Percentiles rank a stretch among this genome's conserved stretches.
Conservation (phyloP, 1,140 invertebrate genomes). For the Parasteatoda tepidariorum region DNA sequence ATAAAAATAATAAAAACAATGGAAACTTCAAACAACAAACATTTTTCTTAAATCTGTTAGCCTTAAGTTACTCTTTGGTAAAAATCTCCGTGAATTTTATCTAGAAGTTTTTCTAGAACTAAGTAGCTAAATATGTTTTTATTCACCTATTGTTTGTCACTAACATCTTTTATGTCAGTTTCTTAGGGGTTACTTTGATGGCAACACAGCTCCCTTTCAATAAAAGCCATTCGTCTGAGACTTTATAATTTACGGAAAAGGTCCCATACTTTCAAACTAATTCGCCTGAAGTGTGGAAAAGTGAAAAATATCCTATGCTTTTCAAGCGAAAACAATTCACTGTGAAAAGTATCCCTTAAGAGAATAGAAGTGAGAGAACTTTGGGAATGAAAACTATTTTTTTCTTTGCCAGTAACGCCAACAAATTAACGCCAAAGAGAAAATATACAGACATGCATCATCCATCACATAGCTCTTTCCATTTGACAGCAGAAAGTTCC, state of each 20-base stretch:
- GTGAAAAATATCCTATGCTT: background rate
- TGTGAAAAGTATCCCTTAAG: background rate
- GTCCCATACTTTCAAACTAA: background rate
- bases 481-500: constrained; percentile 25
- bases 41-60: too few species aligned
- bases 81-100: too few species aligned
- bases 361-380: background rate
- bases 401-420: background rate
- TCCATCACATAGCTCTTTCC: constrained; percentile 20
- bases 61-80: too few species aligned
- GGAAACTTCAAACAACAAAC: too few species aligned
- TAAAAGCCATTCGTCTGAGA: background rate
- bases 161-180: too few species aligned
- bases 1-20: too few species aligned
- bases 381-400: background rate
- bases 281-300: background rate
- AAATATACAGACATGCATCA: constrained; percentile 32
- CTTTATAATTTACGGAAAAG: background rate
- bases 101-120: too few species aligned
- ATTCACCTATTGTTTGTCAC: too few species aligned
- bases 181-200: background rate
- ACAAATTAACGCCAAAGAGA: constrained; percentile 26
- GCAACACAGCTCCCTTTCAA: background rate
- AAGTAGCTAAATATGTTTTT: too few species aligned
- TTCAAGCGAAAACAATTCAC: constrained; percentile 16